phyloP scores from a whole-genome alignment of 1,140 invertebrate species.

The Pseudomyrmex dendroicus region DNA sequence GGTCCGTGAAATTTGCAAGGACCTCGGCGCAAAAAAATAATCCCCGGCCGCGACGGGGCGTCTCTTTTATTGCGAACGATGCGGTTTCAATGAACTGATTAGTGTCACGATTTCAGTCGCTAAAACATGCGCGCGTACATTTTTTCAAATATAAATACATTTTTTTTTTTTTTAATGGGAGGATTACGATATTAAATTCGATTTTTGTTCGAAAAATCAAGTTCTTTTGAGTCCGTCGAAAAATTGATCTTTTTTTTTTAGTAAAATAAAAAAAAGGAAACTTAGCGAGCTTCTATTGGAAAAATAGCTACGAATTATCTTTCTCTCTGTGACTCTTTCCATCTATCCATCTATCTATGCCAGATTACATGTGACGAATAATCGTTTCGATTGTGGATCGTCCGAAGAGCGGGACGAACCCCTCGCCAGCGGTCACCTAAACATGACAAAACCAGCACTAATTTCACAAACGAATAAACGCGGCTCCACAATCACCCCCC shows the following conservation, averaged over 20 bases:
- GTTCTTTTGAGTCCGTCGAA: too few relatives aligned
- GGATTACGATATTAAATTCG: too few relatives aligned
- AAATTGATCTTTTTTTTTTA: not conserved
- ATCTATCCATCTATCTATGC: not conserved
- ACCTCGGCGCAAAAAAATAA: slow-evolving; percentile 5
- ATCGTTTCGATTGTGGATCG: slow-evolving; percentile 36
- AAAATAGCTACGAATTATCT: not conserved
- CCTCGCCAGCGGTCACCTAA: slow-evolving; percentile 72
- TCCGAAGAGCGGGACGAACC: slow-evolving; percentile 7
- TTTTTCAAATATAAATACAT: slow-evolving; percentile 12
- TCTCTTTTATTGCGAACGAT: slow-evolving; percentile 21
- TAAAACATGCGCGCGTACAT: not conserved
- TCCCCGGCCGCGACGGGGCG: not conserved
- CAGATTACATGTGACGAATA: not conserved
- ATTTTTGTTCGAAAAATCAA: too few relatives aligned
- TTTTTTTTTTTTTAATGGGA: too few relatives aligned
- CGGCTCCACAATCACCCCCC: slow-evolving; percentile 62
- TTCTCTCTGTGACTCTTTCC: too few relatives aligned
- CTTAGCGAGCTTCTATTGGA: not conserved
- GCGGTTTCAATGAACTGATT: slow-evolving; percentile 2
- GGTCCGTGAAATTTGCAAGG: slow-evolving; percentile 64
- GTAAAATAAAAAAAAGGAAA: not conserved
- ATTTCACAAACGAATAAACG: slow-evolving; percentile 85
- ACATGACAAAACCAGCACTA: slow-evolving; percentile 85
- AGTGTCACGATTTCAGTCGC: not conserved